Evolutionary conservation across 2,888 invertebrate genomes (phyloP).

Genomic region (Phyllotreta cruciferae): DNA sequence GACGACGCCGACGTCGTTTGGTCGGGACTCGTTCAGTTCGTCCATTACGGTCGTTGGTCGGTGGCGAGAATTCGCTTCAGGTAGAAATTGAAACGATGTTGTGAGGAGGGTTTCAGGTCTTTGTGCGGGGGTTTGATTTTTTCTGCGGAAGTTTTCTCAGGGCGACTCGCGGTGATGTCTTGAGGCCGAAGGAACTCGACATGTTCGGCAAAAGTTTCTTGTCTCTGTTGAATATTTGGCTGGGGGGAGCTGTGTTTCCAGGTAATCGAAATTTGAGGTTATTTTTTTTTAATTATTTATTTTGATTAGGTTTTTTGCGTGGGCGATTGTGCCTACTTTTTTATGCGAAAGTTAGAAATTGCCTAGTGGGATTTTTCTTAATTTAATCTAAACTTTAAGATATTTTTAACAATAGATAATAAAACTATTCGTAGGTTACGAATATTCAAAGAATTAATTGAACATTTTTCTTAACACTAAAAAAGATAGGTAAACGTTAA

Average conservation of each 20-base stretch:
- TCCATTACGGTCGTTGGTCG: constrained; percentile 12
- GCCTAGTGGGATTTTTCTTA: no score
- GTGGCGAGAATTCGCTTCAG: constrained; percentile 10
- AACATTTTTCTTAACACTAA: no score
- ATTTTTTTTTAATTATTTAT: not conserved
- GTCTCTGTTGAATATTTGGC: constrained; percentile 26
- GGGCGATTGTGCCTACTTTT: no score
- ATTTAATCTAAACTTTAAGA: no score
- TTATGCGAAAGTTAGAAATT: no score
- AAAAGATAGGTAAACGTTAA: no score
- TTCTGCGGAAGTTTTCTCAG: not conserved
- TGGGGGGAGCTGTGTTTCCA: constrained; percentile 26
- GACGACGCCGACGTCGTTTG: constrained; percentile 29
- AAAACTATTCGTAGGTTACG: no score
- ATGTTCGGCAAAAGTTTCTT: constrained; percentile 27
- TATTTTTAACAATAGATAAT: no score
- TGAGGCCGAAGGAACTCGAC: not conserved
- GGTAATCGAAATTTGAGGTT: constrained; percentile 3
- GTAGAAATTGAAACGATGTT: not conserved
- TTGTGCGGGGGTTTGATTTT: not conserved
- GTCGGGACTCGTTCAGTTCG: constrained; percentile 11
- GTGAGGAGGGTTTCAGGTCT: constrained; percentile 12
- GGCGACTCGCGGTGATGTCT: no score
- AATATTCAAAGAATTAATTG: no score
- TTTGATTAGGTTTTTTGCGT: no score